Base-by-base conservation (phyloP, 2,113 vertebrate species). In the Eretmochelys imbricata region DNA sequence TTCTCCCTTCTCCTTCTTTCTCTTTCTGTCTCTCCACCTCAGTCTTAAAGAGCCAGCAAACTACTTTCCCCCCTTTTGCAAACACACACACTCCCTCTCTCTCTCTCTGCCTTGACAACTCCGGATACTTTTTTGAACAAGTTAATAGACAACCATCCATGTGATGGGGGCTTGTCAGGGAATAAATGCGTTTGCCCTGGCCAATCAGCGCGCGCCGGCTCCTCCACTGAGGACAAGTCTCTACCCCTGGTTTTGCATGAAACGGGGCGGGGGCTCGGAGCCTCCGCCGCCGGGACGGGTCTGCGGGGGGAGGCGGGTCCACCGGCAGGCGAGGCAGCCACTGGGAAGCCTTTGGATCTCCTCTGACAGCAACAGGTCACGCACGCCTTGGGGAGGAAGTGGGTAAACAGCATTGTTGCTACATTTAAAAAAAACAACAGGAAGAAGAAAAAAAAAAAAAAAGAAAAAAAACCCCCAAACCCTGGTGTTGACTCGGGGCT, bases 71-170 rank as follows among this genome's bases (percentile, higher is more conserved):
- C 98, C 98, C 97, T 98, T 99, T 98, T 98, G 98, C 98, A 98
- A 98, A 98, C 98, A 98, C 93, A 95, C 96, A 75, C 97, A 69
- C 96, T 92, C 89, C 55, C 38, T 87, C 79, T 51, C 94, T 97
- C 94, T 98, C 97, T 98, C 98, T 98, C 98, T 98, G 99, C 99
- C 99, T 99, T 99, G 99, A 99, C 99, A 99, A 99, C 99, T 99
- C 99, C 99, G 98, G 99, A 99, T 99, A 99, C 98, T 99, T 99
- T 98, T 99, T 99, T 99, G 99, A 99, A 99, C 99, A 99, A 99
- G 99, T 99, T 99, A 99, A 99, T 99, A 99, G 99, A 99, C 99
- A 99, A 99, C 99, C 99, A 98, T 99, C 99, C 99, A 99, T 99
- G 99, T 99, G 99, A 99, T 98, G 99, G 98, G 98, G 99, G 99